phyloP scores from a whole-genome alignment of 64 coral and sea anemone genomes.

The Exaiptasia diaphana region DNA sequence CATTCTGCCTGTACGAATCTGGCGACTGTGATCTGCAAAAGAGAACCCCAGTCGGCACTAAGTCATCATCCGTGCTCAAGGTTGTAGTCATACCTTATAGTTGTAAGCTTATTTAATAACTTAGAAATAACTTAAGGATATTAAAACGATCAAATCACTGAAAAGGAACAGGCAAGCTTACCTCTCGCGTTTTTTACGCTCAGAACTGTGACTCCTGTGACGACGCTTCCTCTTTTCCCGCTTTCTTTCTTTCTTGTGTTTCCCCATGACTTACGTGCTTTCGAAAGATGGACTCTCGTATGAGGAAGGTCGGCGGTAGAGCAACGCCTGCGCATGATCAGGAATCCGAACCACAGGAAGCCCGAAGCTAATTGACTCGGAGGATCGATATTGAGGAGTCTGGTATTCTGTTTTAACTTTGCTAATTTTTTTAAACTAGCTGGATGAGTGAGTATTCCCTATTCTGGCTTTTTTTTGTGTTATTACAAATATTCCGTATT shows the following conservation, averaged over 20 bases:
- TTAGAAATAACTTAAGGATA: too few species aligned
- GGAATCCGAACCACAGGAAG: too few species aligned
- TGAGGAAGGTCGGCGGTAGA: too few species aligned
- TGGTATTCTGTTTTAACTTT: too few species aligned
- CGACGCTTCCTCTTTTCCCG: constrained; percentile 21
- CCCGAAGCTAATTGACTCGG: too few species aligned
- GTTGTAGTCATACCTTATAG: constrained; percentile 39
- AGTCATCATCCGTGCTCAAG: constrained; percentile 32
- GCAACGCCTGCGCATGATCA: too few species aligned
- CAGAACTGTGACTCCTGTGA: constrained; percentile 48
- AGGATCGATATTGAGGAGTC: too few species aligned
- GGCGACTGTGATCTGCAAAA: constrained; percentile 47
- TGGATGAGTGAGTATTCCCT: too few species aligned
- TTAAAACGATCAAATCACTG: constrained; percentile 34
- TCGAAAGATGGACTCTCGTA: too few species aligned
- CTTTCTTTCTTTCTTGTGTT: background rate
- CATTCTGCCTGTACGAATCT: constrained; percentile 41
- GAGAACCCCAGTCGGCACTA: constrained; percentile 36
- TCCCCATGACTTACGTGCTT: background rate
- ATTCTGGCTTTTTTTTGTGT: too few species aligned
- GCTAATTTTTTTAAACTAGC: too few species aligned
- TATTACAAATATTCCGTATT: too few species aligned
- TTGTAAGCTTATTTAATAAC: constrained; percentile 48
- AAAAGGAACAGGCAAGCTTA: constrained; percentile 44
- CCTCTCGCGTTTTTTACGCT: constrained; percentile 37